Evolutionary conservation across 2,113 vertebrate species (phyloP).

Genomic region (Formicarius rufipectus): DNA sequence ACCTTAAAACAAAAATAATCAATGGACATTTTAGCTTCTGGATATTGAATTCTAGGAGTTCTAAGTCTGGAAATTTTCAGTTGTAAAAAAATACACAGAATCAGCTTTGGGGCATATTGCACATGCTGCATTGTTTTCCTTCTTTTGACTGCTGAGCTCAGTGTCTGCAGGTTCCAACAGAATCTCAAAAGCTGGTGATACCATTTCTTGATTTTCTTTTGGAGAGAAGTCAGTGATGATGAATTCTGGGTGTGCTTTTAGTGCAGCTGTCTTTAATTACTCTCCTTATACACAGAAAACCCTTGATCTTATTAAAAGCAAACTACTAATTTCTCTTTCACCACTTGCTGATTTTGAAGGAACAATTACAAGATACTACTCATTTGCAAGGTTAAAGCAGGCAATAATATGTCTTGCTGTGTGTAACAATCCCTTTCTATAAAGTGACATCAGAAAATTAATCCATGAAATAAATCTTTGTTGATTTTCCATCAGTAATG

Average conservation of each 20-base stretch:
- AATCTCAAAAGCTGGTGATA: not conserved
- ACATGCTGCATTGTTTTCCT: not conserved
- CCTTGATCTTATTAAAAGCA: not conserved
- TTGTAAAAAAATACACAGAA: not conserved
- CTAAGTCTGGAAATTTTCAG: not conserved
- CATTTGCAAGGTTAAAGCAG: not conserved
- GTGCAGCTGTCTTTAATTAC: not conserved
- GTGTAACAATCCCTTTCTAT: not conserved
- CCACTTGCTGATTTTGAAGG: not conserved
- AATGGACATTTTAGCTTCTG: not conserved
- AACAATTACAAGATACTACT: not conserved
- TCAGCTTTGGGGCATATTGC: not conserved
- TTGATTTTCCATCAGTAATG: not conserved
- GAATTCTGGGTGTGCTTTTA: not conserved
- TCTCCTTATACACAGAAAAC: not conserved
- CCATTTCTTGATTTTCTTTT: not conserved
- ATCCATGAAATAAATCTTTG: not conserved
- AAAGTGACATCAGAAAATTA: not conserved
- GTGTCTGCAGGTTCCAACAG: not conserved
- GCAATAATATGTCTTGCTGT: not conserved
- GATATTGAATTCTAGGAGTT: not conserved
- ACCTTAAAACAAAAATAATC: not conserved
- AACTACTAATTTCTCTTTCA: not conserved
- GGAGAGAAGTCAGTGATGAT: not conserved
- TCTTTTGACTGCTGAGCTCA: not conserved